A percentile compares a stretch with the other conserved stretches of the same genome.
phyloP scores from a whole-genome alignment of 2,797 vertebrate genomes.

The Pelodytes ibericus region DNA sequence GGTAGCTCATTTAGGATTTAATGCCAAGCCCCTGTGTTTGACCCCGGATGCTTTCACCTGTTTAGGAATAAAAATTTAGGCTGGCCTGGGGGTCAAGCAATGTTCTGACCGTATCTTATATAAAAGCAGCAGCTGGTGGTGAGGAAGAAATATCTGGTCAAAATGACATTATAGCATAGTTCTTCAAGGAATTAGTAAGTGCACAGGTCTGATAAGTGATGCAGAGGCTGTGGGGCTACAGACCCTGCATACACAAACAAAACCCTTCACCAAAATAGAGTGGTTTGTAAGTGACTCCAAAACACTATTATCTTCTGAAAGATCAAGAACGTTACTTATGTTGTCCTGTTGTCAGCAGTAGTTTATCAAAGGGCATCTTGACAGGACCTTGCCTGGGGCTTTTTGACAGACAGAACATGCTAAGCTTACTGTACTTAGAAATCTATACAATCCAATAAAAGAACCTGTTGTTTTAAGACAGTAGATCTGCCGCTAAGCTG shows the following conservation, averaged over 20 bases:
- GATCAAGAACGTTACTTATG: constrained; percentile 12
- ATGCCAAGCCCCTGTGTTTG: not conserved
- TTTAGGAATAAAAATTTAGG: not conserved
- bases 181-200: constrained; percentile 37
- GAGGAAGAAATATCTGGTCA: not conserved
- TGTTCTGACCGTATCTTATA: constrained; percentile 29
- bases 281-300: constrained; percentile 4
- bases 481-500: constrained; percentile 19
- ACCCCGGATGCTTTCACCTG: constrained; percentile 13
- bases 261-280: constrained; percentile 17
- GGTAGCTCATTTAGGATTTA: not conserved
- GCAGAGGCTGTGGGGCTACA: constrained; percentile 24
- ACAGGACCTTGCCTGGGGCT: constrained; percentile 24
- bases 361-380: constrained; percentile 37
- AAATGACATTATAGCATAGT: constrained; percentile 35
- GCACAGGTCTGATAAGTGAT: constrained; percentile 37
- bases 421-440: constrained; percentile 37
- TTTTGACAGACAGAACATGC: constrained; percentile 18
- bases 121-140: constrained; percentile 32
- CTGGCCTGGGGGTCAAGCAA: constrained; percentile 27
- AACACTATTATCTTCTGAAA: constrained; percentile 28
- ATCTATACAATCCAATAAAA: constrained; percentile 26
- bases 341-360: constrained; percentile 21
- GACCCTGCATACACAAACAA: constrained; percentile 16
- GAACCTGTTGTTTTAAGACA: constrained; percentile 36